phyloP scores from a whole-genome alignment of 2,888 invertebrate genomes.

The Hartigia nigra region DNA sequence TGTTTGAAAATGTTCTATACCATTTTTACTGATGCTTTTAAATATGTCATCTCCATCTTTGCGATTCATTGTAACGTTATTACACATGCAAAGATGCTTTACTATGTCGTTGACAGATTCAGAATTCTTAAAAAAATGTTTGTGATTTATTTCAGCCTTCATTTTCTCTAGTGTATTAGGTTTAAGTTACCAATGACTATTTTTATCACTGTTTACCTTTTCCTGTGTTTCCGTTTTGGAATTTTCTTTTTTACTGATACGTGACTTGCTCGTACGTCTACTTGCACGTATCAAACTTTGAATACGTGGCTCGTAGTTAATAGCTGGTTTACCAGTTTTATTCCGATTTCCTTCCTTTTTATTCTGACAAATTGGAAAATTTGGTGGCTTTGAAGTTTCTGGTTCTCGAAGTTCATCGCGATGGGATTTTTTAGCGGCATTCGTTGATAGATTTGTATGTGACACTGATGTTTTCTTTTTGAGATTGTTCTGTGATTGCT shows the following conservation, averaged over 20 bases:
- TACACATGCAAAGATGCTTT: background rate
- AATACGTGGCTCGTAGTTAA: background rate
- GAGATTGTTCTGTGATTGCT: background rate
- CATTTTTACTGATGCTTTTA: background rate
- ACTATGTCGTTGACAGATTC: background rate
- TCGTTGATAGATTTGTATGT: background rate
- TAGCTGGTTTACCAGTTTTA: background rate
- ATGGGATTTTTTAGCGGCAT: background rate
- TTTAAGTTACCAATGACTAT: background rate
- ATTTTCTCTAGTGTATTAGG: background rate
- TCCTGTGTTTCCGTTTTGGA: background rate
- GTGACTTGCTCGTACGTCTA: background rate
- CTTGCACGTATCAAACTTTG: background rate
- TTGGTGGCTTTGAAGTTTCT: background rate
- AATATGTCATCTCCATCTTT: background rate
- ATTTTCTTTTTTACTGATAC: background rate
- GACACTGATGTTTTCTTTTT: background rate
- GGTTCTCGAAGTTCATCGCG: background rate
- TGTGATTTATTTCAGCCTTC: background rate
- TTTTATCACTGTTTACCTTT: background rate
- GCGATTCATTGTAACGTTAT: background rate
- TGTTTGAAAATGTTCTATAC: constrained; percentile 10
- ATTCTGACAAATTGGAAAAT: background rate
- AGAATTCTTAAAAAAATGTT: background rate
- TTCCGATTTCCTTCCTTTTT: background rate